Evolutionary conservation across 2,113 vertebrate genomes (phyloP).

Genomic region (Aphyosemion australe): DNA sequence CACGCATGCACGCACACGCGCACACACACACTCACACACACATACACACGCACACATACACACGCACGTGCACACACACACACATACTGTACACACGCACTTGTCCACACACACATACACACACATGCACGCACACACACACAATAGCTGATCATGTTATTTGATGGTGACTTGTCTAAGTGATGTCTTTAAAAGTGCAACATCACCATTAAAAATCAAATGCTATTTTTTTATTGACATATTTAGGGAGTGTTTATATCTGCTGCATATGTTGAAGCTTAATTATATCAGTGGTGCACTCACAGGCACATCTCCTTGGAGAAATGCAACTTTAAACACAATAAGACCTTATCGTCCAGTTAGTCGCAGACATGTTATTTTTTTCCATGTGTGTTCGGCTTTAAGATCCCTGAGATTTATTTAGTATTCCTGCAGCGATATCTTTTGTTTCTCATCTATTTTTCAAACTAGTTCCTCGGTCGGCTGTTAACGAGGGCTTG

Average conservation of each 20-base stretch:
- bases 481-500: constrained; percentile 42
- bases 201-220: constrained; percentile 12
- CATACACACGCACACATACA: constrained; percentile 1
- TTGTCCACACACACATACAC: constrained; percentile 10
- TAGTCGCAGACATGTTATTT: constrained; percentile 48
- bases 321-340: constrained; percentile 54
- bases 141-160: constrained; percentile 3
- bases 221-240: constrained; percentile 21
- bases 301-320: constrained; percentile 29
- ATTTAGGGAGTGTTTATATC: constrained; percentile 52
- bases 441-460: constrained; percentile 50
- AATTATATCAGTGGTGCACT: constrained; percentile 48
- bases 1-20: too few species aligned
- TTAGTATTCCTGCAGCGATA: constrained; percentile 53
- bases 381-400: constrained; percentile 31
- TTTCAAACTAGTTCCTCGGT: constrained; percentile 47
- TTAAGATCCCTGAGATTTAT: constrained; percentile 50
- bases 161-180: constrained; percentile 23
- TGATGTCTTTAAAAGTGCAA: constrained; percentile 27
- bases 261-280: constrained; percentile 30
- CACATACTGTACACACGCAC: too few species aligned
- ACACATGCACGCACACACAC: constrained; percentile 8
- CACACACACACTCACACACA: neutral
- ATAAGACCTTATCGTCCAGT: constrained; percentile 40
- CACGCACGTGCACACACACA: neutral